These are phyloP conservation scores for Odontocolon sp. DNA, from an alignment of 2,888 invertebrate species.

Conservation along the genomic window DNA sequence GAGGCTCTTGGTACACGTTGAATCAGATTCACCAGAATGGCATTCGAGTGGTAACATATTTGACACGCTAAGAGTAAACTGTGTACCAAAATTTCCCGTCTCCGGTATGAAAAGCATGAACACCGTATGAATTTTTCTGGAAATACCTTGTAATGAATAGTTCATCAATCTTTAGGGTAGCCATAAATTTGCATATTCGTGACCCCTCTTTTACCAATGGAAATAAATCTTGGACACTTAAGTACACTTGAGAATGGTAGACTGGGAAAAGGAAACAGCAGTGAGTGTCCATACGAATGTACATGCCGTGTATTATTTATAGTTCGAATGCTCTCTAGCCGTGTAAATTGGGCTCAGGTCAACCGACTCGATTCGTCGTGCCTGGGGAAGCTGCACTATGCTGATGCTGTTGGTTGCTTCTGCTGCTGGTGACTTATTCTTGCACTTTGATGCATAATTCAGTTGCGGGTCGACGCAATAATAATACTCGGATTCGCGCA, in stretches of 20 bases:
- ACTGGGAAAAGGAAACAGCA: slow-evolving; percentile 55
- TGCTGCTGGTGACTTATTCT: slow-evolving; percentile 55
- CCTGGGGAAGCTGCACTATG: slow-evolving; percentile 54
- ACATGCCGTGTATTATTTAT: slow-evolving; percentile 60
- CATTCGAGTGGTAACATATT: no score
- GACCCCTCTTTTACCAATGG: slow-evolving; percentile 41
- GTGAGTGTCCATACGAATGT: slow-evolving; percentile 55
- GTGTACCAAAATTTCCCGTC: background rate
- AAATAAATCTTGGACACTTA: slow-evolving; percentile 63
- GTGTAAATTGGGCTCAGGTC: slow-evolving; percentile 60
- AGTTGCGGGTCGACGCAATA: slow-evolving; percentile 60
- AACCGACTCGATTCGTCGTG: slow-evolving; percentile 57
- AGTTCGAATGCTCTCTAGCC: slow-evolving; percentile 59
- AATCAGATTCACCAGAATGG: background rate
- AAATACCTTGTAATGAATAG: background rate
- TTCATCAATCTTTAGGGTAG: background rate
- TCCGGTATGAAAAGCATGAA: background rate
- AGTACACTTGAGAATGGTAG: slow-evolving; percentile 56
- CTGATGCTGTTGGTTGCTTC: slow-evolving; percentile 22
- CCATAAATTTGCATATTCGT: slow-evolving; percentile 34
- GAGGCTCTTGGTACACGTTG: background rate
- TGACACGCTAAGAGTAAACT: background rate
- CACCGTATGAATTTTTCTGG: background rate
- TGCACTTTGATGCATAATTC: slow-evolving; percentile 60
- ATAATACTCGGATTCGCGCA: slow-evolving; percentile 56